Evolutionary conservation across 1,140 invertebrate species (phyloP), one percentile per base, ranked within the genome.

Genomic region (Lasioglossum baleicum): DNA sequence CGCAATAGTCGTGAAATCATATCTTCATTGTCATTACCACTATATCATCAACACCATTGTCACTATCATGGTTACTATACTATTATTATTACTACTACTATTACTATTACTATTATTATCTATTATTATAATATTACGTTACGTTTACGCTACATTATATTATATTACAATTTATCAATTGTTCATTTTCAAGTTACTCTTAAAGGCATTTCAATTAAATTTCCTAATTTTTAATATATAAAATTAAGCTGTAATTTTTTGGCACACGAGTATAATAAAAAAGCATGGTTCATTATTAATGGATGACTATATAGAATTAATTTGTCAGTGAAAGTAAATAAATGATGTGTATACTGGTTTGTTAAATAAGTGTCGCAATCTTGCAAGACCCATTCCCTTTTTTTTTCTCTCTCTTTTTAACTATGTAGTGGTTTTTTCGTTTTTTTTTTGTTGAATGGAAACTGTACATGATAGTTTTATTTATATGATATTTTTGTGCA

Each of bases 281-380:
- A 88, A 84, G 84, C 79, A 90, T 88, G 83, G 83, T 88, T 86
- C 79, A 83, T 88, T 88, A 87, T 87, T 87, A 84, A 88, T 90
- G 88, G 78, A 74, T 80, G 77, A 90, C 82, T 86, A 90, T 86
- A 90, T 82, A 90, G 83, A 26, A 88, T 86, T 87, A 83, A 90
- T 89, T 89, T 90, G 89, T 91, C 90, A 90, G 83, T 87, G 72
- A 85, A 88, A 88, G 77, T 88, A 88, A 91, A 91, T 91, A 91
- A 91, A 91, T 74, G 82, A 88, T 90, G 82, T 90, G 85, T 90
- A 90, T 89, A 88, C 83, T 90, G 87, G 89, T 90, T 91, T 88
- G 78, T 91, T 90, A 89, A 90, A 76, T 73, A 83, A 87, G 77
- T 88, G 61, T 89, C 88, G 51, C 85, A 83, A 88, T 75, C 81